Percentiles rank a stretch among this genome's conserved stretches.
These are phyloP conservation scores for Melospiza georgiana DNA, from an alignment of 2,113 vertebrate species.

Conservation along the genomic window DNA sequence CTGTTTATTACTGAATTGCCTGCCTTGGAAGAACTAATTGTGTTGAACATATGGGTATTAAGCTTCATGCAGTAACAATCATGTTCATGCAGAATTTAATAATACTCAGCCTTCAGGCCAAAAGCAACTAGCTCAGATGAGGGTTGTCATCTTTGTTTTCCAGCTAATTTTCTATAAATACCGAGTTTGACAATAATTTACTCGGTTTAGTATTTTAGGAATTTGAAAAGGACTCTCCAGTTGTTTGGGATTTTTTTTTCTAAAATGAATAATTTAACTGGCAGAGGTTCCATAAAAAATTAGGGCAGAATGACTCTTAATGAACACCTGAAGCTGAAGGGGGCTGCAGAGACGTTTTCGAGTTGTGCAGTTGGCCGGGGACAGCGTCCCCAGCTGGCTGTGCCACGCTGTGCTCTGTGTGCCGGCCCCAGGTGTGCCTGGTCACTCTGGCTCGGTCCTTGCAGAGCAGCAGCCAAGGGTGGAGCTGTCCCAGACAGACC, in stretches of 20 bases:
- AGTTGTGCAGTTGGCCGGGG: not conserved
- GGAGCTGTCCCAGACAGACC: not conserved
- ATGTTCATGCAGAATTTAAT: not conserved
- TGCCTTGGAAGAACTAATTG: not conserved
- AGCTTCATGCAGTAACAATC: not conserved
- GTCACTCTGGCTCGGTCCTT: not conserved
- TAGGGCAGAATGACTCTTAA: not conserved
- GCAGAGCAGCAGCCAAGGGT: not conserved
- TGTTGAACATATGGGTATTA: not conserved
- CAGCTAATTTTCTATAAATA: slow-evolving; percentile 7
- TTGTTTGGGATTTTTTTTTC: not conserved
- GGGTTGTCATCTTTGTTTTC: not conserved
- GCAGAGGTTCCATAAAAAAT: not conserved
- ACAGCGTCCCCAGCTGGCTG: not conserved
- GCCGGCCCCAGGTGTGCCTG: too few species aligned
- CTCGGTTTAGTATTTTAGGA: slow-evolving; percentile 8
- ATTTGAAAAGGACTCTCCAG: not conserved
- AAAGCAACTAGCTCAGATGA: not conserved
- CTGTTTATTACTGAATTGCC: not conserved
- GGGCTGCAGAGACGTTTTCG: not conserved
- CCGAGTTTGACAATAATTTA: not conserved
- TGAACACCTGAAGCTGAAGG: not conserved
- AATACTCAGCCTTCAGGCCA: not conserved
- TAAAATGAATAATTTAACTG: not conserved
- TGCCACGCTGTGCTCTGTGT: not conserved